Base-by-base conservation (phyloP, 2,797 vertebrate species). In the Tangara arthus region DNA sequence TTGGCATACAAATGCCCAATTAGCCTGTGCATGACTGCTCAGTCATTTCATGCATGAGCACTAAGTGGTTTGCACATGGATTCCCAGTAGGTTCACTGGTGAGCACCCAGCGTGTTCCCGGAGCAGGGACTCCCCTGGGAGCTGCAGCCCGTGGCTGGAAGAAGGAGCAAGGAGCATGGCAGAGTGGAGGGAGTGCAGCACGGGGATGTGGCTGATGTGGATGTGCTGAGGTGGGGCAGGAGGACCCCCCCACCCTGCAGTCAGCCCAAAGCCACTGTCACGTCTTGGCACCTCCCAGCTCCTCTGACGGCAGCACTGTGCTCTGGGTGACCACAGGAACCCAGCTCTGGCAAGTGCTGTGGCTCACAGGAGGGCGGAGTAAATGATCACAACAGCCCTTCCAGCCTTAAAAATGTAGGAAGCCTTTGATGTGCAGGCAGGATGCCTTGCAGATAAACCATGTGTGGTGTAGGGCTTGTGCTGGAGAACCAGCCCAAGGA, bases 121-220 rank as follows among this genome's bases (percentile, higher is more conserved):
- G 34, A 71, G 57, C 4, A 0, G 53, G 75, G 66, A 71, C 57
- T 15, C 24, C 57, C 28, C 32, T 19, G 37, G 59, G 59, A 10
- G 46, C 34, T 34, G 35, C 49, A 77, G 49, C 63, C 66, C 0
- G 0, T 5, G 53, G 57, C 56, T 87, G 34, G 63, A 8, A 30
- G 57, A 30, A 30, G 80, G 79, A 70, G 56, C 34, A 44, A 10
- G 61, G 52, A 87, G 27, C 2, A 0, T 3, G 22, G 77, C 60
- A 53, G 65, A 42, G 44, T 2, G 3, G 50, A 92, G 46, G 49
- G 27, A 17, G 30, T 1, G 32, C 32, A 2, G 30, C 2, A 5
- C 0, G 0, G 52, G 13, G 65, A 20, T 0, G 1, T 5, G 39
- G 56, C 72, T 82, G 72, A 49, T 1, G 4, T 32, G 59, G 41